Conservation (phyloP, 1,140 invertebrate genomes). For the Thaumatotibia leucotreta region DNA sequence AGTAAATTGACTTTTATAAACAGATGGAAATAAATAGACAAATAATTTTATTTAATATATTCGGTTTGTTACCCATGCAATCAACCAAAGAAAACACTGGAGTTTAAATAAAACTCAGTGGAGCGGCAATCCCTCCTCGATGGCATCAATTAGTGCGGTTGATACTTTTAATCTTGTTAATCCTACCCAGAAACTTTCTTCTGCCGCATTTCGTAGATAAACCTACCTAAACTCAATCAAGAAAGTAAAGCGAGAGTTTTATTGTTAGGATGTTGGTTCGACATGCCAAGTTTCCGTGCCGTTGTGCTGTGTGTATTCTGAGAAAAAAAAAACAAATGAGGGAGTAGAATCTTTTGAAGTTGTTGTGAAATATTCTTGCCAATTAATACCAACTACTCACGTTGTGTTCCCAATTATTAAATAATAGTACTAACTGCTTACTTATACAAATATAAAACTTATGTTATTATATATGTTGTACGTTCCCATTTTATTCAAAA, state of each 20-base stretch:
- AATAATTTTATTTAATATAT: background rate
- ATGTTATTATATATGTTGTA: too few species aligned
- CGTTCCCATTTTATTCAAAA: too few species aligned
- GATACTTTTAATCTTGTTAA: conserved; percentile 14
- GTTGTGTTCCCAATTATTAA: too few species aligned
- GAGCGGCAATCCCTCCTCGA: background rate
- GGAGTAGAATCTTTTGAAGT: too few species aligned
- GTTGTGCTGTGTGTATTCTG: background rate
- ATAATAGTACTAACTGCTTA: too few species aligned
- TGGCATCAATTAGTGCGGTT: conserved; percentile 14
- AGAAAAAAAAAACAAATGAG: background rate
- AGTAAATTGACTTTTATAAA: too few species aligned
- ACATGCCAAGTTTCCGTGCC: conserved; percentile 5
- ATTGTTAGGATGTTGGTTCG: background rate
- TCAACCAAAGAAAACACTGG: background rate
- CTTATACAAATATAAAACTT: too few species aligned
- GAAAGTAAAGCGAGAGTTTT: conserved; percentile 11
- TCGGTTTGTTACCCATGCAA: background rate
- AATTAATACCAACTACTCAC: too few species aligned
- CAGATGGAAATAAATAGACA: too few species aligned
- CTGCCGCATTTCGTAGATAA: conserved; percentile 7
- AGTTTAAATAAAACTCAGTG: background rate
- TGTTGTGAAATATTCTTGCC: too few species aligned
- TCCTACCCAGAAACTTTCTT: conserved; percentile 10
- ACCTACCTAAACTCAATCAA: conserved; percentile 13